Evolutionary conservation across 2,797 vertebrate genomes (phyloP).

Genomic region (Enteromius mattozi): DNA sequence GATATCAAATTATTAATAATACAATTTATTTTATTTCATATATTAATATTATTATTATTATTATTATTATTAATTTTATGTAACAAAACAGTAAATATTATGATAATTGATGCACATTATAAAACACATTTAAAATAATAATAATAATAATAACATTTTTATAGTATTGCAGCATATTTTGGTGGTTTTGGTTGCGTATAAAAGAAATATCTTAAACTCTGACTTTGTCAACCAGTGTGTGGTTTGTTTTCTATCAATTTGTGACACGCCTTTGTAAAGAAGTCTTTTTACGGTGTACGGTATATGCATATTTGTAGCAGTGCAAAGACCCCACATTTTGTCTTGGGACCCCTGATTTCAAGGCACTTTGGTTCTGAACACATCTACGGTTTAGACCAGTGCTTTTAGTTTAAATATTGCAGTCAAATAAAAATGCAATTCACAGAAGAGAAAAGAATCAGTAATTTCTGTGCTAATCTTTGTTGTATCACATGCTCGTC

Average conservation of each 20-base stretch:
- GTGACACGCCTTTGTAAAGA: not conserved
- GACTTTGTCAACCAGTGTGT: not conserved
- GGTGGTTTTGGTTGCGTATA: not conserved
- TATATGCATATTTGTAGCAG: not conserved
- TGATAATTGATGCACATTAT: not conserved
- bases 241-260: not conserved
- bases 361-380: not conserved
- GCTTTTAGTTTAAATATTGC: not conserved
- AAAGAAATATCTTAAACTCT: not conserved
- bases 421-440: not conserved
- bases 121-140: not conserved
- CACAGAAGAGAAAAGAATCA: not conserved
- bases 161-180: not conserved
- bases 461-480: slow-evolving; percentile 27
- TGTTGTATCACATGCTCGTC: not conserved
- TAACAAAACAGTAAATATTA: not conserved
- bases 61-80: not conserved
- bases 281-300: not conserved
- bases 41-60: no score
- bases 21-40: no score
- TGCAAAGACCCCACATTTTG: not conserved
- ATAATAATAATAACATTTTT: not conserved
- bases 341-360: not conserved
- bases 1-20: no score
- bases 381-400: not conserved